Evolutionary conservation across 2,797 vertebrate species (phyloP), one percentile per base, ranked within the genome.

Genomic region (Oceanodroma leucorhoa): DNA sequence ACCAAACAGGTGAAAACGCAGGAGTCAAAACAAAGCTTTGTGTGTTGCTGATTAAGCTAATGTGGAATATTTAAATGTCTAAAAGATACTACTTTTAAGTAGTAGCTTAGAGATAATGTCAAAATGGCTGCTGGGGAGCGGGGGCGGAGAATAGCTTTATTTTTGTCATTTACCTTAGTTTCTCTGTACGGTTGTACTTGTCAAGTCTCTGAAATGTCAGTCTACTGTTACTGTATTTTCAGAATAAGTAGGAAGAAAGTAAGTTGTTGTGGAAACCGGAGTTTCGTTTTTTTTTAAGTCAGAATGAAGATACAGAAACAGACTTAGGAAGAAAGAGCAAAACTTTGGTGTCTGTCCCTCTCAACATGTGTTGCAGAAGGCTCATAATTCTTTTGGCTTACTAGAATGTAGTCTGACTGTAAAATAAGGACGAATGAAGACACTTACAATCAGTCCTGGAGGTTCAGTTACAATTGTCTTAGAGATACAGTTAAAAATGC

Each of bases 1-100:
- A 89, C 69, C 60, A 90, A 95, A 90, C 97, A 97, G 97, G 97
- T 97, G 97, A 92, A 76, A 57, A 51, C 8, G 34, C 53, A 69
- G 58, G 86, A 86, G 85, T 87, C 86, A 87, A 78, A 95, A 87
- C 81, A 84, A 62, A 80, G 70, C 70, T 84, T 75, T 77, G 45
- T 80, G 50, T 57, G 53, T 41, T 46, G 81, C 88, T 87, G 81
- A 75, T 92, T 73, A 80, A 89, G 61, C 38, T 85, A 50, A 85
- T 64, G 53, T 58, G 50, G 60, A 54, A 26, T 58, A 76, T 92
- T 90, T 88, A 54, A 61, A 58, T 46, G 72, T 67, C 79, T 84
- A 41, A 62, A 90, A 93, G 77, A 76, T 66, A 29, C 75, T 73
- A 20, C 54, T 93, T 88, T 94, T 87, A 77, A 76, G 62, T 24